A percentile compares a stretch with the other conserved stretches of the same genome.
phyloP scores from a whole-genome alignment of 1,140 invertebrate species.

The Dolichoris vasculosae region DNA sequence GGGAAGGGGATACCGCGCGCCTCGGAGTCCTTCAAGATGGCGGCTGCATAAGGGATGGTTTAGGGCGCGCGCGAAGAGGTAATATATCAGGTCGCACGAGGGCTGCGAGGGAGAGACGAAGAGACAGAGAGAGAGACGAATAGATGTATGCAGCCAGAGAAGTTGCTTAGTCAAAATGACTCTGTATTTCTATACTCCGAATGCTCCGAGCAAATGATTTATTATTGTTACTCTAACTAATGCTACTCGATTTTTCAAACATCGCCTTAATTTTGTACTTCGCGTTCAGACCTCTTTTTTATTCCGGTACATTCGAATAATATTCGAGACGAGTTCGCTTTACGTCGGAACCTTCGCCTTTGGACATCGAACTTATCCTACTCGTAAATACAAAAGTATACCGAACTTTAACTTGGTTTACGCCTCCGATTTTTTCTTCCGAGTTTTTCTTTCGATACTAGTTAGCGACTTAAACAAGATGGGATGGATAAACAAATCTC shows the following conservation, averaged over 20 bases:
- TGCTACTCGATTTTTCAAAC: not conserved
- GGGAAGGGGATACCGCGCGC: slow-evolving; percentile 30
- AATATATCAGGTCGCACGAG: slow-evolving; percentile 69
- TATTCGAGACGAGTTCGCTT: not conserved
- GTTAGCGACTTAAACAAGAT: no score
- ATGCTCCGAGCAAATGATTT: not conserved
- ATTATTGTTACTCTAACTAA: not conserved
- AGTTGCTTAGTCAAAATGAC: slow-evolving; percentile 50
- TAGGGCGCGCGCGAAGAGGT: slow-evolving; percentile 66
- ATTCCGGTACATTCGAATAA: not conserved
- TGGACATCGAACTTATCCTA: not conserved
- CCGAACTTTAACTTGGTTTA: not conserved
- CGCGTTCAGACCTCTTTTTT: not conserved
- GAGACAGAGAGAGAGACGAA: slow-evolving; percentile 28
- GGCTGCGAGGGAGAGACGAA: not conserved
- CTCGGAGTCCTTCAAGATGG: slow-evolving; percentile 73
- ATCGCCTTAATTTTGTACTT: not conserved
- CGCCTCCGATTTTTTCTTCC: not conserved
- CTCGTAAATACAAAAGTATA: not conserved
- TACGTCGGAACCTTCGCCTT: not conserved
- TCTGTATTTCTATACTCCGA: not conserved
- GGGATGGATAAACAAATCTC: no score
- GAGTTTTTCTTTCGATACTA: not conserved
- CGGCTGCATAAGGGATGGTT: slow-evolving; percentile 72
- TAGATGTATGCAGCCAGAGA: slow-evolving; percentile 7